Base-by-base conservation (phyloP, 2,888 invertebrate genomes). In the Chymomyza fuscimana region DNA sequence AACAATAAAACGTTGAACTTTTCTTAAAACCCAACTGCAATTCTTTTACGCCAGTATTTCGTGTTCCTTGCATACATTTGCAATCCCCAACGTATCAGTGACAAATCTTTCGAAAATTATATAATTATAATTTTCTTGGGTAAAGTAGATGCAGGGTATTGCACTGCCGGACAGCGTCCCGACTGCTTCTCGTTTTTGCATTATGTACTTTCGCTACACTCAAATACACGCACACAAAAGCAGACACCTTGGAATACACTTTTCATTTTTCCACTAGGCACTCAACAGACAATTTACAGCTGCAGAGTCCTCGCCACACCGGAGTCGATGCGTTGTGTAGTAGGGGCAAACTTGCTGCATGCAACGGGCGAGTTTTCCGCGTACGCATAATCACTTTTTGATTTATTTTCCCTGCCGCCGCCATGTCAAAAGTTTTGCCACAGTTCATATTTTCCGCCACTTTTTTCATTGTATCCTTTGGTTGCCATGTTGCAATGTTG, bases 211-310 rank as follows among this genome's bases (percentile, higher is more conserved):
- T 22, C 7, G 40, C 62, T 50, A 65, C 61, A 40, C 62, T 16
- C 16, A 12, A 46, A 46, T 2, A 46, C 40, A 46, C 40, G 6
- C 40, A 32, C 32, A 32, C 7, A 32, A 32, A 7, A 60, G 56
- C 58, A 65, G 73, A 81, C 87, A 83, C 83, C 83, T 83, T 73
- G 73, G 32, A 54, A 54, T 54, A 54, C 63, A 69, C 63, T 72
- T 65, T 68, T 60, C 65, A 71, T 73, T 72, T 73, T 63, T 70
- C 70, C 58, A 22, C 36, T 54, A 54, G 10, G 84, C 87, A 83
- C 84, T 84, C 87, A 82, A 82, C 87, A 81, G 79, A 79, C 88
- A 79, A 85, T 88, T 84, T 79, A 84, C 88, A 88, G 73, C 74
- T 78, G 80, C 80, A 73, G 74, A 74, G 73, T 12, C 40, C 40